Evolutionary conservation across 1,140 invertebrate species (phyloP).

Genomic region (Sitophilus oryzae): DNA sequence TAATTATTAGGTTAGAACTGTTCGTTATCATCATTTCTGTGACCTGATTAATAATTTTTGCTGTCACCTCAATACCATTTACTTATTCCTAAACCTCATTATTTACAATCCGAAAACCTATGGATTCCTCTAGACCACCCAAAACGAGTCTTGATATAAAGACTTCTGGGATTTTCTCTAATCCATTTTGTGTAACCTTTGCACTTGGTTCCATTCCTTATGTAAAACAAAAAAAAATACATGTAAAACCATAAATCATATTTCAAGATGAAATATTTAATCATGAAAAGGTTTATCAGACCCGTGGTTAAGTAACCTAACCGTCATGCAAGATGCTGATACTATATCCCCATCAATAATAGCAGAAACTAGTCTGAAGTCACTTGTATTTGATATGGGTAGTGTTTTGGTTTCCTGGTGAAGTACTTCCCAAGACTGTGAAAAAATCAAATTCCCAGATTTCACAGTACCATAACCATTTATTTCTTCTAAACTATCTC

Average conservation of each 20-base stretch:
- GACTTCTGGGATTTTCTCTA: conserved; percentile 89
- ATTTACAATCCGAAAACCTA: conserved; percentile 93
- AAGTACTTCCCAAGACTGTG: conserved; percentile 73
- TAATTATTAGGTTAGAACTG: conserved; percentile 97
- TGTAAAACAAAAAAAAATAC: conserved; percentile 97
- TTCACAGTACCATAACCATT: conserved; percentile 79
- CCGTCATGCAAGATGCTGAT: conserved; percentile 93
- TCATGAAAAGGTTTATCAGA: conserved; percentile 95
- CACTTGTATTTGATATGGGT: conserved; percentile 92
- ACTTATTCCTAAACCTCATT: conserved; percentile 99
- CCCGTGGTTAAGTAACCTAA: conserved; percentile 95
- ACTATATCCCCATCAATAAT: conserved; percentile 99
- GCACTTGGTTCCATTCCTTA: conserved; percentile 83
- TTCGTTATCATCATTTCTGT: conserved; percentile 99
- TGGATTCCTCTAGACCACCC: conserved; percentile 84
- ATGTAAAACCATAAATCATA: too few relatives aligned
- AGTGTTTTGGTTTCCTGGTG: conserved; percentile 76
- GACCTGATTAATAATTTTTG: conserved; percentile 97
- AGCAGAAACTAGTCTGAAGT: conserved; percentile 94
- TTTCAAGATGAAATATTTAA: too few relatives aligned
- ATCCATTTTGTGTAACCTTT: conserved; percentile 73
- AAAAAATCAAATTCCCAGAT: conserved; percentile 76
- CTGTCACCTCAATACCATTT: conserved; percentile 96
- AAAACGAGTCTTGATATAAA: conserved; percentile 92
- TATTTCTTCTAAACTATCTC: conserved; percentile 74